phyloP scores from a whole-genome alignment of 1,140 invertebrate genomes.

The Apis florea region DNA sequence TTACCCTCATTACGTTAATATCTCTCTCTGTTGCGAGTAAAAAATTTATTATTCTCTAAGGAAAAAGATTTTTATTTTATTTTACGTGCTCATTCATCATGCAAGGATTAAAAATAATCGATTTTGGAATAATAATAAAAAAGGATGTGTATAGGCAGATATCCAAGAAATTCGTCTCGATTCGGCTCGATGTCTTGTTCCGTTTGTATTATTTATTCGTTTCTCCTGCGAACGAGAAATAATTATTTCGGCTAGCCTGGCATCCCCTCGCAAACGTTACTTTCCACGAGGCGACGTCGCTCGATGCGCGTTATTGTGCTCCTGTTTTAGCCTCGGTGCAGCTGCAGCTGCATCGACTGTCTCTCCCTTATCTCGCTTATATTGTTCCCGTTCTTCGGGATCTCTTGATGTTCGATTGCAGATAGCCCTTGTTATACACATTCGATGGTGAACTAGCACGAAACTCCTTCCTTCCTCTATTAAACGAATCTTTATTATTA shows the following conservation, averaged over 20 bases:
- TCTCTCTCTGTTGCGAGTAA: no score
- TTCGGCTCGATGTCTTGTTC: not conserved
- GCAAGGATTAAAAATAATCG: no score
- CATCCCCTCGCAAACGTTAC: not conserved
- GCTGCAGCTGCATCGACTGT: not conserved
- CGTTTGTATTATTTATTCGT: not conserved
- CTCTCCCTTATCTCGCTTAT: not conserved
- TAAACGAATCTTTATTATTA: not conserved
- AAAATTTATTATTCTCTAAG: no score
- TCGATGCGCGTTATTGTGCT: not conserved
- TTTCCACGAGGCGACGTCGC: not conserved
- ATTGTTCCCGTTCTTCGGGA: not conserved
- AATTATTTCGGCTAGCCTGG: no score
- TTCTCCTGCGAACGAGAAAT: constrained; percentile 6
- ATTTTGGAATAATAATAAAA: no score
- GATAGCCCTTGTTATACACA: not conserved
- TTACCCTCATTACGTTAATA: no score
- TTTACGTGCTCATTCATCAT: no score
- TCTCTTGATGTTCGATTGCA: not conserved
- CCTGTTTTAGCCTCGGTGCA: not conserved
- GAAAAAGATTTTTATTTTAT: no score
- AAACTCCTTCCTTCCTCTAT: not conserved
- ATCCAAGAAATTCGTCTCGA: no score
- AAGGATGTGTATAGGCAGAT: not conserved
- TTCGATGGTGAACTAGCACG: not conserved